Base-by-base conservation (phyloP, 1,140 invertebrate species). In the Rhagoletis zephyria region DNA sequence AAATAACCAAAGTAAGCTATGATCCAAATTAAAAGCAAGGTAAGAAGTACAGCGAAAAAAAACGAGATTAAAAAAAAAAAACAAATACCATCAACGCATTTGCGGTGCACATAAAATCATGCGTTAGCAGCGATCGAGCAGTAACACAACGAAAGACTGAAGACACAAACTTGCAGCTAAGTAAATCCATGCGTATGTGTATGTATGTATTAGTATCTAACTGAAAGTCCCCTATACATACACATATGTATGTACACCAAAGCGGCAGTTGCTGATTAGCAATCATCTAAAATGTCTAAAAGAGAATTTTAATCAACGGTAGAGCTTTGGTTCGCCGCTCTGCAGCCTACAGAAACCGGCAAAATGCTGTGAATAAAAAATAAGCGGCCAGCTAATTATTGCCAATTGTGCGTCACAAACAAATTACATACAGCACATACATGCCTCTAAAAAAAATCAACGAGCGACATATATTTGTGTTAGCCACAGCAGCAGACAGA, bases 11-110 rank as follows among this genome's bases (percentile, higher is more conserved):
- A 48, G 4, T 42, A 5, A 74, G 67, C 12, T 14, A 48, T 16
- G 67, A 74, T 74, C 67, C 42, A 74, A 74, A 48, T 74, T 74
- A 12, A 48, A 74, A 74, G 45, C 45, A 74, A 74, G 14, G 16
- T 40, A 74, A 74, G 61, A 63, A 12, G 45, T 42, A 42, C 42
- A 74, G 45, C 16, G 12, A 42, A 45, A 74, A 48, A n/a, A 40
- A 14, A 40, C 51, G 3, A 56, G 12, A 74, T 9, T 10, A 42
- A 6, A 9, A 65, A 30, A 56, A 40, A 74, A 74, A 74, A 48
- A 74, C 7, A 12, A 48, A 74, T 9, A 6, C 10, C 63, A 10
- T 40, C 30, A 45, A 14, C 67, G 10, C 3, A 9, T 74, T 30
- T 12, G 40, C 10, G 64, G 64, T 19, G 30, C 30, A 10, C 64